Evolutionary conservation across 92 coral and sea anemone genomes (phyloP), one percentile per base, ranked within the genome.

Genomic region (Epizoanthus scotinus): DNA sequence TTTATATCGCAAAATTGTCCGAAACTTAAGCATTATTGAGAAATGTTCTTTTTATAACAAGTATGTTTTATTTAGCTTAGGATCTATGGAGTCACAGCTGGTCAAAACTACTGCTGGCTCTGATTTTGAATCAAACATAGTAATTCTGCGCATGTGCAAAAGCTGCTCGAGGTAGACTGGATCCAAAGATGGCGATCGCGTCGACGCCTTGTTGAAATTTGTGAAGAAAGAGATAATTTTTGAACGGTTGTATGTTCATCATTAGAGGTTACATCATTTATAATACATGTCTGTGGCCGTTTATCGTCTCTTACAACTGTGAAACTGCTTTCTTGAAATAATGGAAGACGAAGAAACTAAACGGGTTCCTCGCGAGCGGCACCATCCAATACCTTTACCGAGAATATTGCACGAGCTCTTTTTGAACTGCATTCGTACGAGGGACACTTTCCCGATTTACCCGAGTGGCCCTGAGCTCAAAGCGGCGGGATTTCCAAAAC

Each of bases 401-500:
- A 83, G 84, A 82, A 47, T 59, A 6, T 28, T 92, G 14, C 88
- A 92, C 73, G 90, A 90, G 26, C 66, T 92, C 63, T 90, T 92
- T 66, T 20, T 92, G 8, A 82, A 58, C 15, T 80, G 87, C 31
- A 69, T 90, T 44, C 90, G 94, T 63, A 73, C 87, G 67, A 86
- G 90, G 81, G 85, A 85, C 81, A 63, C 79, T 36, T 83, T 84
- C 82, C 81, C 83, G 63, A 69, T 67, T 9, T 92, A 85, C 70
- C 97, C 97, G 38, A 89, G 91, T 31, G 94, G 91, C 70, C 93
- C 93, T 36, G 97, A 90, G 38, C 78, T 92, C 63, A 92, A 92
- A 80, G 86, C 97, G 77, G 87, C 89, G 69, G 97, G 94, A 20
- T 93, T 93, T 83, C 94, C 92, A 40, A 93, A 90, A 88, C 97